Evolutionary conservation across 1,140 invertebrate genomes (phyloP), one percentile per base, ranked within the genome.

Genomic region (Drosophila ficusphila): DNA sequence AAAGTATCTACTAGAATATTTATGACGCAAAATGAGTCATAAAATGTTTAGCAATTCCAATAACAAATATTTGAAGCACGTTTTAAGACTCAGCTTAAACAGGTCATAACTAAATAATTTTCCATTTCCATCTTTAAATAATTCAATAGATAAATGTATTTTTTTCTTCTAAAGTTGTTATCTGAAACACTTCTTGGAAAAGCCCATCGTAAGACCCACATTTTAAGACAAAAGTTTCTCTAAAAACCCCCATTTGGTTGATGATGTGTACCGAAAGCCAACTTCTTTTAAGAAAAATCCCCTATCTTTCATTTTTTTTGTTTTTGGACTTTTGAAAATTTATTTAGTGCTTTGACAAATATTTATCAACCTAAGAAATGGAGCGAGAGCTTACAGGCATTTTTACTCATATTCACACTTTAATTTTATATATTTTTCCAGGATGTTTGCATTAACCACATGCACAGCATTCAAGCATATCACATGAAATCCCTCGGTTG

Each of bases 391-490:
- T 27, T 14, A 12, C 16, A 14, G 1, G 27, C 9, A 4, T 34
- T 34, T 11, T 9, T 12, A 34, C 9, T 4, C 12, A 23, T 12
- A 7, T 23, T 4, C 12, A 23, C 8, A 7, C 12, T 12, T 23
- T 21, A 0, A 8, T 33, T 4, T 12, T 49, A n/a, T 11, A 8
- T 29, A 14, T 14, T 11, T 4, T 36, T 8, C 0, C 21, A 89
- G 89, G 82, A 94, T 0, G 75, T 92, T 12, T 90, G 88, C 51
- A 78, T 76, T 2, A 73, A 70, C 41, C 51, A 65, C 0, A 92
- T 94, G n/a, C 90, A 92, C 38, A 34, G 79, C 2, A 93, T 94
- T 14, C 95, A 95, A 79, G 92, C 91, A 1, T 94, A 93, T 65
- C 94, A 95, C 64, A 94, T 95, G 69, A 92, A 94, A 41, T 81